Conservation (phyloP, 1,140 invertebrate genomes). For the Heliconius nattereri region DNA sequence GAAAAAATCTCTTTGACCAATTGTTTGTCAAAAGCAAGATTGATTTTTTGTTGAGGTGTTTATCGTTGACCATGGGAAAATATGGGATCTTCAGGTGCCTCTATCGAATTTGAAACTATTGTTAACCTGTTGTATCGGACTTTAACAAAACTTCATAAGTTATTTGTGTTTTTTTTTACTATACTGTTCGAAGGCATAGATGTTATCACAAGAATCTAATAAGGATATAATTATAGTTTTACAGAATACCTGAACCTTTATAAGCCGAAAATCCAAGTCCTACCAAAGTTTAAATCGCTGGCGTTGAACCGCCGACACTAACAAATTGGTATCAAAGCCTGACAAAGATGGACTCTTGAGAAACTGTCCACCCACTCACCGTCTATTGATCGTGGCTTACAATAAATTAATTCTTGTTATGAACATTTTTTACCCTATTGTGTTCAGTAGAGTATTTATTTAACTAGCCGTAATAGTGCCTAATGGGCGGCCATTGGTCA, state of each 20-base stretch:
- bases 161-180: not conserved
- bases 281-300: slow-evolving; percentile 75
- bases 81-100: slow-evolving; percentile 76
- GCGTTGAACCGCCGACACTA: slow-evolving; percentile 75
- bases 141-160: not conserved
- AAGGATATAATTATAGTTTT: slow-evolving; percentile 26
- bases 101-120: slow-evolving; percentile 61
- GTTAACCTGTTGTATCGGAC: slow-evolving; percentile 57
- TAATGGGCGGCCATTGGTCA: slow-evolving; percentile 76
- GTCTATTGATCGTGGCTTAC: slow-evolving; percentile 72
- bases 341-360: slow-evolving; percentile 80
- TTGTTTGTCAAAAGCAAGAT: slow-evolving; percentile 73
- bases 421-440: slow-evolving; percentile 76
- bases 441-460: slow-evolving; percentile 66
- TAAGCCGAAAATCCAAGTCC: slow-evolving; percentile 52
- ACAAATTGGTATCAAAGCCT: slow-evolving; percentile 79
- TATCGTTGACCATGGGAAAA: slow-evolving; percentile 80
- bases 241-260: slow-evolving; percentile 46
- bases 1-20: slow-evolving; percentile 75
- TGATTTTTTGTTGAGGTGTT: slow-evolving; percentile 74
- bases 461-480: slow-evolving; percentile 63
- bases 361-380: slow-evolving; percentile 77
- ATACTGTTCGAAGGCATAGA: not conserved
- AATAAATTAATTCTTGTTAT: slow-evolving; percentile 80
- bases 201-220: not conserved